A percentile compares a stretch with the other conserved stretches of the same genome.
These are phyloP conservation scores for Eretmocerus hayati DNA, from an alignment of 2,888 invertebrate genomes.

Conservation along the genomic window DNA sequence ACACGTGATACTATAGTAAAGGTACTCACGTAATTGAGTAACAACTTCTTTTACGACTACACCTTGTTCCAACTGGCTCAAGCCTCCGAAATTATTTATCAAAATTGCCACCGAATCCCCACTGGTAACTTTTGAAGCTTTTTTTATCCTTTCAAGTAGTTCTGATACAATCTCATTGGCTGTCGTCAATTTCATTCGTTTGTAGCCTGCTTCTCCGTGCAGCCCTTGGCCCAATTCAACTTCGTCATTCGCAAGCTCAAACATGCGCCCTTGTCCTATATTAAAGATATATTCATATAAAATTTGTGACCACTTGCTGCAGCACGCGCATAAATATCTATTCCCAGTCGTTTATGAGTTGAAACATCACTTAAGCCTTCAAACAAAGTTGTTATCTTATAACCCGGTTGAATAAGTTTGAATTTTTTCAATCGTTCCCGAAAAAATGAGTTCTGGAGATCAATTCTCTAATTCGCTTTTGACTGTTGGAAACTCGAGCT, in stretches of 20 bases:
- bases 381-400: no score
- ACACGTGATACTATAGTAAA: no score
- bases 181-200: conserved; percentile 45
- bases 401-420: no score
- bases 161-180: conserved; percentile 49
- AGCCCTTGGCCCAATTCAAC: conserved; percentile 62
- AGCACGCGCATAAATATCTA: no score
- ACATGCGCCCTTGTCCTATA: conserved; percentile 50
- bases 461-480: no score
- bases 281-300: no score
- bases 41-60: conserved; percentile 62
- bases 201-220: conserved; percentile 53
- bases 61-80: conserved; percentile 69
- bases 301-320: no score
- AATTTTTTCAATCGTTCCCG: no score
- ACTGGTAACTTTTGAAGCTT: conserved; percentile 27
- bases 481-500: no score
- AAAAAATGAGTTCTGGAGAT: no score
- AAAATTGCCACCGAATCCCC: conserved; percentile 55
- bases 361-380: no score
- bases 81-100: conserved; percentile 72
- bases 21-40: conserved; percentile 56
- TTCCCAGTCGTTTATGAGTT: no score
- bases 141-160: conserved; percentile 44
- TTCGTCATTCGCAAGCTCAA: conserved; percentile 56